A percentile compares a stretch with the other conserved stretches of the same genome.
Conservation (phyloP, 2,113 vertebrate genomes). For the Leptobrachium leishanense region DNA sequence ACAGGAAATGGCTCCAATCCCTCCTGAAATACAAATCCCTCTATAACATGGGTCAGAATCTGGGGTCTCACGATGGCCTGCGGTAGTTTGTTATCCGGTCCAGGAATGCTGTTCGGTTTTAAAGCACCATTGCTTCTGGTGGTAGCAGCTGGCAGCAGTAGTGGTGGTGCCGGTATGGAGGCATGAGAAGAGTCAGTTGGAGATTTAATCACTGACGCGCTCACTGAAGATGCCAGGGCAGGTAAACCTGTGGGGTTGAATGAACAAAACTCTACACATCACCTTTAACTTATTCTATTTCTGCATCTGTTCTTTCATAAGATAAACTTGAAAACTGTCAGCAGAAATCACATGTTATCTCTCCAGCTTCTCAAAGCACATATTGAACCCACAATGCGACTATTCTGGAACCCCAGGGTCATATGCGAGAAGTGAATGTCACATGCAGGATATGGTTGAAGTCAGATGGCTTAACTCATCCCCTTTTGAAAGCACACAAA, state of each 20-base stretch:
- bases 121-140: constrained; percentile 74
- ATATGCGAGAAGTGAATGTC: no score
- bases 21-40: constrained; percentile 97
- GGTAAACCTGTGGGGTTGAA: constrained; percentile 59
- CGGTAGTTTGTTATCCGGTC: constrained; percentile 74
- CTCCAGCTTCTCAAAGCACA: no score
- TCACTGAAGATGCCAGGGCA: constrained; percentile 71
- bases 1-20: constrained; percentile 93
- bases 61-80: constrained; percentile 84
- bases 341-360: no score
- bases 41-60: constrained; percentile 92
- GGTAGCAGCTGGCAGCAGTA: constrained; percentile 74
- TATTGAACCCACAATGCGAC: no score
- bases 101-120: constrained; percentile 70
- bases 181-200: constrained; percentile 74
- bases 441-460: no score
- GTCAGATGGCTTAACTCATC: no score
- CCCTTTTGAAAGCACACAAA: no score
- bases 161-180: constrained; percentile 74
- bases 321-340: neutral
- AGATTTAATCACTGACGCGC: constrained; percentile 78
- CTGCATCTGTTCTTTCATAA: neutral
- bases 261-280: constrained; percentile 18
- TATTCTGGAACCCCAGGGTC: no score
- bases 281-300: neutral